phyloP scores from a whole-genome alignment of 2,888 invertebrate genomes.

The Heteromurus nitidus region DNA sequence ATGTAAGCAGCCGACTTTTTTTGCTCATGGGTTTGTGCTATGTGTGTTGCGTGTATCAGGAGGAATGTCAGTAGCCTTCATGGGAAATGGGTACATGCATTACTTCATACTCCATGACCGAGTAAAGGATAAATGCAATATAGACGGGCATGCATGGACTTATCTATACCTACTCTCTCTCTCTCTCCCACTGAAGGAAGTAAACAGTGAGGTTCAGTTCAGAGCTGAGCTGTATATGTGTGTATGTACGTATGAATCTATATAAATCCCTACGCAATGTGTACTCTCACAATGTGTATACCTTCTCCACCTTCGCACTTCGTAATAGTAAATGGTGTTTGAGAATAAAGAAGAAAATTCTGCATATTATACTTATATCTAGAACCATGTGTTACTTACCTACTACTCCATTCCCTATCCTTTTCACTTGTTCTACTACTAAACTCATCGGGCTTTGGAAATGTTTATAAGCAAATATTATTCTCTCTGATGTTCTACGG shows the following conservation, averaged over 20 bases:
- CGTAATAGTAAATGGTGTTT: neutral
- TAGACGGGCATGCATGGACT: constrained; percentile 9
- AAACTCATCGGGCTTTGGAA: constrained; percentile 17
- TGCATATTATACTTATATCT: too few species aligned
- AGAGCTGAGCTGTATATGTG: neutral
- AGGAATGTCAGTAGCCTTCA: constrained; percentile 4
- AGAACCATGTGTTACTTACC: constrained; percentile 26
- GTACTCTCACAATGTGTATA: neutral
- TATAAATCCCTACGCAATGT: constrained; percentile 14
- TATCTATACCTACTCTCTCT: constrained; percentile 15
- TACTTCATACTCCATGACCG: constrained; percentile 62
- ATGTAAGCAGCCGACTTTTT: constrained; percentile 13
- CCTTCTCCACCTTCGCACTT: neutral
- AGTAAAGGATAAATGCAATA: constrained; percentile 65
- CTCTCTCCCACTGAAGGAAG: constrained; percentile 44
- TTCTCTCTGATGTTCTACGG: too few species aligned
- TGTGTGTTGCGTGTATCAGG: neutral
- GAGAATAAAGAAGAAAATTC: too few species aligned
- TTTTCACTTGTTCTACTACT: constrained; percentile 32
- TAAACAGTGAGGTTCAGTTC: constrained; percentile 4
- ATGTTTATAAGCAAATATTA: neutral
- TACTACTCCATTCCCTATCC: constrained; percentile 24
- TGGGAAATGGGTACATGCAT: constrained; percentile 38
- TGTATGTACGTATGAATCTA: constrained; percentile 1
- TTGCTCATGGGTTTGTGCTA: neutral